Conservation (phyloP, 1,140 invertebrate species). For the Ladona fulva region DNA sequence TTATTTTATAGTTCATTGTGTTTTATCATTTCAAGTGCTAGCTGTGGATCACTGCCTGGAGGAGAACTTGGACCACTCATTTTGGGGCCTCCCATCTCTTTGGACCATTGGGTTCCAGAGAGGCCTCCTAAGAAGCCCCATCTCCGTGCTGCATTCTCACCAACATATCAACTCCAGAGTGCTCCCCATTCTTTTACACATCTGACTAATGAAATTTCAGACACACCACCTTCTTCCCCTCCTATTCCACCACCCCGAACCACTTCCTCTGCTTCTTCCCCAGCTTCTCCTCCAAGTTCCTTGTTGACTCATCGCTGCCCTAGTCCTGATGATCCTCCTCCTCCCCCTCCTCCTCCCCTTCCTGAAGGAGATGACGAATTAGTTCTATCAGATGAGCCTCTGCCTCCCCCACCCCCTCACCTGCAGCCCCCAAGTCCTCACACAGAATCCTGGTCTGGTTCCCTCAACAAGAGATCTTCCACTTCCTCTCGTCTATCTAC, state of each 20-base stretch:
- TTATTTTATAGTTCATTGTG: background rate
- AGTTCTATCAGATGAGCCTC: slow-evolving; percentile 54
- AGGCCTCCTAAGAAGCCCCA: slow-evolving; percentile 64
- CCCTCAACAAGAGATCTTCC: background rate
- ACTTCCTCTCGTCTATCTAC: background rate
- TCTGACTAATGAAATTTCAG: slow-evolving; percentile 34
- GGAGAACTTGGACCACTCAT: slow-evolving; percentile 52
- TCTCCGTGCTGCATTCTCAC: slow-evolving; percentile 39
- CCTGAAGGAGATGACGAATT: slow-evolving; percentile 42
- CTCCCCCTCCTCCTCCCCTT: slow-evolving; percentile 50
- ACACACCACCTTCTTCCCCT: slow-evolving; percentile 60
- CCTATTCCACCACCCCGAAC: slow-evolving; percentile 26
- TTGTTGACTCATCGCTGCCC: slow-evolving; percentile 20
- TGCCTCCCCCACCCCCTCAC: slow-evolving; percentile 61
- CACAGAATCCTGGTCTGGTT: background rate
- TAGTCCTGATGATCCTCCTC: slow-evolving; percentile 61
- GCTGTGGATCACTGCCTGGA: slow-evolving; percentile 48
- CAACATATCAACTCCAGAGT: slow-evolving; percentile 14
- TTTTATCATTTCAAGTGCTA: slow-evolving; percentile 31
- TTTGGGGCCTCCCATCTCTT: slow-evolving; percentile 50
- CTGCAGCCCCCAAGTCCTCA: slow-evolving; percentile 23
- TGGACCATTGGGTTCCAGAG: slow-evolving; percentile 64
- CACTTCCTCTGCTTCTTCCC: slow-evolving; percentile 24
- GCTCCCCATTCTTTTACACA: background rate
- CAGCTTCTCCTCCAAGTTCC: slow-evolving; percentile 35